These are phyloP conservation scores for Phymatocera aterrima DNA, from an alignment of 2,888 invertebrate species.

Conservation along the genomic window DNA sequence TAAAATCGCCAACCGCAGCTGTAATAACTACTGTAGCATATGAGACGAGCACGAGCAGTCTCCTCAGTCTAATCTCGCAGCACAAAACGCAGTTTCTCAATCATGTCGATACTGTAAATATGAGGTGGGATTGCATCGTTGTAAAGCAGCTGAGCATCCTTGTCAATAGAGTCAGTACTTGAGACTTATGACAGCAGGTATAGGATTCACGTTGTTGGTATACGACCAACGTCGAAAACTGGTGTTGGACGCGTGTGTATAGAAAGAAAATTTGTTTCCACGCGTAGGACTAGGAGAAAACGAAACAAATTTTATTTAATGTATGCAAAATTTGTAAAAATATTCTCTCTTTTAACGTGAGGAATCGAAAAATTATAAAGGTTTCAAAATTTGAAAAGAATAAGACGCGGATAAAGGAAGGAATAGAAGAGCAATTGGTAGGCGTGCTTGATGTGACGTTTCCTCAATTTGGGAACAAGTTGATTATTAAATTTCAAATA, in stretches of 20 bases:
- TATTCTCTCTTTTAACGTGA: background rate
- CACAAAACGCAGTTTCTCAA: conserved; percentile 8
- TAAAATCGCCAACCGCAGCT: background rate
- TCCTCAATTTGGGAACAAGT: background rate
- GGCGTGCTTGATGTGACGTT: background rate
- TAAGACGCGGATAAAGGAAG: background rate
- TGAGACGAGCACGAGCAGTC: background rate
- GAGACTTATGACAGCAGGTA: background rate
- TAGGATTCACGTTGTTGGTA: background rate
- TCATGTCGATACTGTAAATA: background rate
- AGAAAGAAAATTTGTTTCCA: background rate
- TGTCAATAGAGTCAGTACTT: background rate
- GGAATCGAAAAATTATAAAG: background rate
- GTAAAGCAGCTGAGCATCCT: background rate
- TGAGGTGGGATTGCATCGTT: background rate
- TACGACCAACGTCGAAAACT: background rate
- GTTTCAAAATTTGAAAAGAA: background rate
- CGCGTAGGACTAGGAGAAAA: background rate
- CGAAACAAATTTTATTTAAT: background rate
- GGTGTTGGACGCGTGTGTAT: background rate
- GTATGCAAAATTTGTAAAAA: background rate
- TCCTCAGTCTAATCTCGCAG: background rate
- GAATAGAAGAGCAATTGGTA: background rate
- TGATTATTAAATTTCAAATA: background rate
- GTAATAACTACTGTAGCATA: background rate